These are phyloP conservation scores for Trididemnum miniatum DNA, from an alignment of 23 tunicate species.

Conservation along the genomic window DNA sequence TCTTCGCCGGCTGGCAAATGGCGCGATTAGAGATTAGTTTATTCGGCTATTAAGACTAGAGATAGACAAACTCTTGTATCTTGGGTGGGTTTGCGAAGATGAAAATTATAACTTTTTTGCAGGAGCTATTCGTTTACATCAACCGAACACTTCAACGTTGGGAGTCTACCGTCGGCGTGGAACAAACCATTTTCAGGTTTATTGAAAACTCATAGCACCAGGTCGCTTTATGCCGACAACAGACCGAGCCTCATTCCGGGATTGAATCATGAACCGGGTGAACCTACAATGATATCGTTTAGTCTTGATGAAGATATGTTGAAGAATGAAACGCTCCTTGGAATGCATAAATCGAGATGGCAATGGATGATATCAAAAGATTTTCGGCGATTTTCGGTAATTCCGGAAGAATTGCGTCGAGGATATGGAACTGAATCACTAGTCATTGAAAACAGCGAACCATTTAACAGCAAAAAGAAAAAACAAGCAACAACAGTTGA, in stretches of 20 bases:
- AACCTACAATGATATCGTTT: constrained; percentile 8
- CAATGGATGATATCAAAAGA: constrained; percentile 74
- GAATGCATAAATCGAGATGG: constrained; percentile 22
- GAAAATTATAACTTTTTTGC: too few relatives aligned
- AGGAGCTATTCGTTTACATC: not conserved
- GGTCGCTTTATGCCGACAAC: not conserved
- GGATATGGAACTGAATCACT: constrained; percentile 32
- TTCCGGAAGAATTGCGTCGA: constrained; percentile 80
- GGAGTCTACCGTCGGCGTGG: not conserved
- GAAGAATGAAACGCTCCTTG: not conserved
- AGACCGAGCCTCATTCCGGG: constrained; percentile 2
- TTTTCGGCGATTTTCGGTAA: constrained; percentile 72
- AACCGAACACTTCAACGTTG: not conserved
- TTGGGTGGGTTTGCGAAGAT: too few relatives aligned
- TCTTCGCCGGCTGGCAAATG: too few relatives aligned
- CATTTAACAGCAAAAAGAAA: not conserved
- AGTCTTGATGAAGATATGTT: constrained; percentile 10
- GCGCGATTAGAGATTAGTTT: too few relatives aligned
- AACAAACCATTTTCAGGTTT: not conserved
- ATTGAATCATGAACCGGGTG: constrained; percentile 20
- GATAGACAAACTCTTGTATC: too few relatives aligned
- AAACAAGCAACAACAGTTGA: not conserved
- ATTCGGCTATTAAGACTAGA: too few relatives aligned
- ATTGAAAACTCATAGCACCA: not conserved
- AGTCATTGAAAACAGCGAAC: constrained; percentile 3